Percentiles rank a stretch among this genome's conserved stretches.
Evolutionary conservation across 2,888 invertebrate genomes (phyloP).

Genomic region (Synanthedon tipuliformis): DNA sequence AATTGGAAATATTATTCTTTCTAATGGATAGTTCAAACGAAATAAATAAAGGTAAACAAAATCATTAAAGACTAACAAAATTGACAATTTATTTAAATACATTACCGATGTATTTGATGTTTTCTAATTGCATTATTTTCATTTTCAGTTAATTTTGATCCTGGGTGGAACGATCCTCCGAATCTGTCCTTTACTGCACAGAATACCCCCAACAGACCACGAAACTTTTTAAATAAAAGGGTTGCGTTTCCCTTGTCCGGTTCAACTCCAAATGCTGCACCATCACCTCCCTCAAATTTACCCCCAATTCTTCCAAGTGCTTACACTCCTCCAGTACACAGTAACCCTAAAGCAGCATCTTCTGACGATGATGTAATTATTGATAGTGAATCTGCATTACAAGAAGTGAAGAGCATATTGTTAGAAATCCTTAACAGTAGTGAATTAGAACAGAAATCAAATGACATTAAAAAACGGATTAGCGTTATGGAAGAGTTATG

Average conservation of each 20-base stretch:
- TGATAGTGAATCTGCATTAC: slow-evolving; percentile 35
- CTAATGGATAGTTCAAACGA: not conserved
- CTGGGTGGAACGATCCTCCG: slow-evolving; percentile 73
- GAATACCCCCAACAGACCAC: slow-evolving; percentile 48
- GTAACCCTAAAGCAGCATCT: slow-evolving; percentile 5
- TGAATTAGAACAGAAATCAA: slow-evolving; percentile 51
- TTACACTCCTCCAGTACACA: slow-evolving; percentile 11
- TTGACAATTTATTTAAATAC: not conserved
- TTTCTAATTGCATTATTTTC: not conserved
- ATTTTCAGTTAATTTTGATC: slow-evolving; percentile 51
- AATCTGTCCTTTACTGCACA: slow-evolving; percentile 56
- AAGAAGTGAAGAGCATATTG: slow-evolving; percentile 43
- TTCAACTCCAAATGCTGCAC: slow-evolving; percentile 16
- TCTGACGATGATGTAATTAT: slow-evolving; percentile 17
- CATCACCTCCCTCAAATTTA: slow-evolving; percentile 21
- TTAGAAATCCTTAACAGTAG: slow-evolving; percentile 36
- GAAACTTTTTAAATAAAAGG: slow-evolving; percentile 63
- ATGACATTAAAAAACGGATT: slow-evolving; percentile 67
- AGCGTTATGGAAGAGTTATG: slow-evolving; percentile 70
- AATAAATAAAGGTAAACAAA: not conserved
- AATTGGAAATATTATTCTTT: not conserved
- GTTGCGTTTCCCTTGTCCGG: slow-evolving; percentile 62
- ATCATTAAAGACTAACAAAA: not conserved
- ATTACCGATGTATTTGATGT: not conserved
- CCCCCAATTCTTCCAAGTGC: slow-evolving; percentile 30